A percentile compares a stretch with the other conserved stretches of the same genome.
These are phyloP conservation scores for Dioctria rufipes DNA, from an alignment of 2,888 invertebrate genomes.

Conservation along the genomic window DNA sequence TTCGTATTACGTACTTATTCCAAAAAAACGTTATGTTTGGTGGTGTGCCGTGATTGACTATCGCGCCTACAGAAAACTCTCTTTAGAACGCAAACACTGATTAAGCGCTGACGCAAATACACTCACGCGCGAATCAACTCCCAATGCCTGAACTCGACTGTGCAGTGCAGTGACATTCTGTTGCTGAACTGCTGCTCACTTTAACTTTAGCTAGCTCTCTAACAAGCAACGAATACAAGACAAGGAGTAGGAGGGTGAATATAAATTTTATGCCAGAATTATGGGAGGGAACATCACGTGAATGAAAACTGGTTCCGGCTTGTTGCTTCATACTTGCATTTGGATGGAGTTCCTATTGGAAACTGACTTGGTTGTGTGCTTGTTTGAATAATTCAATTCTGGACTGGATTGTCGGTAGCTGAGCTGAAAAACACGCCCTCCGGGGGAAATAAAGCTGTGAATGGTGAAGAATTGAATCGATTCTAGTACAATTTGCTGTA, in stretches of 20 bases:
- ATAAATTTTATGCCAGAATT: constrained; percentile 1
- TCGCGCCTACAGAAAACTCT: constrained; percentile 13
- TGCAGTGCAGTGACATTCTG: constrained; percentile 25
- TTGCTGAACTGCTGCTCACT: neutral
- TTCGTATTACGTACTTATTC: too few species aligned
- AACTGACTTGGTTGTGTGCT: constrained; percentile 1
- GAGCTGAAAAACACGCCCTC: constrained; percentile 18
- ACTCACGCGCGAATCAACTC: constrained; percentile 37
- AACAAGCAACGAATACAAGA: neutral
- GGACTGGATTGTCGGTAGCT: neutral
- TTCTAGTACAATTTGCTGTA: constrained; percentile 24
- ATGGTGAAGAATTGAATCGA: constrained; percentile 22
- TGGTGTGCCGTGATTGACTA: constrained; percentile 22
- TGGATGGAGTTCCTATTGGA: constrained; percentile 21
- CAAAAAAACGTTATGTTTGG: neutral
- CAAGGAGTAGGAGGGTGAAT: neutral
- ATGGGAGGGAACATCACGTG: neutral
- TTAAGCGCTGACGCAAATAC: constrained; percentile 44
- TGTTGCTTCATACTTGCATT: neutral
- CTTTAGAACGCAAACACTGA: constrained; percentile 24
- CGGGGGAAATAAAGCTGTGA: neutral
- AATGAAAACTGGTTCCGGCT: constrained; percentile 25
- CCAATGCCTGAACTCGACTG: constrained; percentile 11
- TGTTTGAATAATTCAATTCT: neutral
- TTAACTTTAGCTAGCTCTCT: neutral